Percentiles rank a stretch among this genome's conserved stretches.
Conservation (phyloP, 2,113 vertebrate genomes). For the Brachyhypopomus occidentalis region DNA sequence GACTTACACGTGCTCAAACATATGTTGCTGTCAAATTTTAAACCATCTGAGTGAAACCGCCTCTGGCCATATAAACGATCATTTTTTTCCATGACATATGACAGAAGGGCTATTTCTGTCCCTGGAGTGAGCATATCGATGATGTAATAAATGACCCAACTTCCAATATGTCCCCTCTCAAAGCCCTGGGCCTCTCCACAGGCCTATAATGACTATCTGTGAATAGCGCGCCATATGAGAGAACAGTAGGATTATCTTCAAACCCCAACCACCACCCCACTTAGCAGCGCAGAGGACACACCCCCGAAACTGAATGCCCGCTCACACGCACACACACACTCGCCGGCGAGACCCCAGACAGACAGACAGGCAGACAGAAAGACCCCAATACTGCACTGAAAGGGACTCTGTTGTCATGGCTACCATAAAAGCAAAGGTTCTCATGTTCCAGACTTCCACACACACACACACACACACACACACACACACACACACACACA, state of each 20-base stretch:
- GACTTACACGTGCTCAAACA: not conserved
- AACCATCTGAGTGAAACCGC: not conserved
- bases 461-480: conserved; percentile 50
- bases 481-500: not conserved
- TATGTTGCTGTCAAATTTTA: not conserved
- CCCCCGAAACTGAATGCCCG: conserved; percentile 27
- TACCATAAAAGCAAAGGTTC: conserved; percentile 54
- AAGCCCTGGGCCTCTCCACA: not conserved
- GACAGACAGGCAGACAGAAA: too few relatives aligned
- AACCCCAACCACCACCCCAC: not conserved
- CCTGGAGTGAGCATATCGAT: conserved; percentile 4
- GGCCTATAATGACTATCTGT: conserved; percentile 18
- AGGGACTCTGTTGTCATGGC: conserved; percentile 64
- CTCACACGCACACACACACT: not conserved
- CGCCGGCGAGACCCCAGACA: not conserved
- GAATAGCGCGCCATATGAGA: not conserved
- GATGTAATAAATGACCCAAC: conserved; percentile 5
- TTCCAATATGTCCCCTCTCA: not conserved
- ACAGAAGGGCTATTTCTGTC: not conserved
- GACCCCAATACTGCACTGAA: conserved; percentile 44
- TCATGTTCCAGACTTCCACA: conserved; percentile 60
- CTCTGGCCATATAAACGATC: not conserved
- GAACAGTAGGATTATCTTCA: conserved; percentile 15
- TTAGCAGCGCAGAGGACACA: conserved; percentile 31
- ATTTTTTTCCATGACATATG: not conserved